Evolutionary conservation across 2,888 invertebrate species (phyloP), one percentile per base, ranked within the genome.

Genomic region (Eurois occulta): DNA sequence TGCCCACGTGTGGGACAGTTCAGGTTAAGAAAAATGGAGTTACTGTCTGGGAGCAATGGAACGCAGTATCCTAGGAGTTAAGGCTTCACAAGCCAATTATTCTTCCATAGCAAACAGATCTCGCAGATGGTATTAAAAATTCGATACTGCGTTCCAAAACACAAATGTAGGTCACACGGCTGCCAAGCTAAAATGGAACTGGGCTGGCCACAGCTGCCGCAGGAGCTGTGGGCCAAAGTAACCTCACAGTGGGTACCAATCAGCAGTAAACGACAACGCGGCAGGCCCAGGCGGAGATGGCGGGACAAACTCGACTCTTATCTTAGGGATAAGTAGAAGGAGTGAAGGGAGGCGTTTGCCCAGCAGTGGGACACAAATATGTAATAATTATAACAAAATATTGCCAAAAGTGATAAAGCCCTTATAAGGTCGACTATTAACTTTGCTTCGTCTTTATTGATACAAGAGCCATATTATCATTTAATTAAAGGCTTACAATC

Each of bases 381-480:
- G 13, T 13, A n/a, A n/a, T 52, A 55, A 55, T 55, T 21, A 46
- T 48, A 48, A 21, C 21, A 55, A 55, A 58, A 58, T 28, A 58
- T 7, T 62, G 32, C 21, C 62, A 62, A 21, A 21, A 62, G 4
- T 11, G 10, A 21, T 35, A 62, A 35, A 62, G 32, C 21, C 1
- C 1, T 60, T 60, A 35, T 1, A 35, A 62, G 60, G 7, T 32
- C 8, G 18, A 32, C 8, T 32, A 32, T 32, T 4, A 28, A 32
- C n/a, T 28, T 16, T 21, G 24, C 18, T 16, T 35, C 16, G 18
- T 35, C 4, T 10, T 35, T 35, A 46, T 32, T 32, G 16, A 58
- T 67, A 65, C 58, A 70, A 28, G 48, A 81, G 65, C 82, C 65
- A 66, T 72, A 13, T 21, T 24, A 43, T 13, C 41, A 58, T n/a